A percentile compares a stretch with the other conserved stretches of the same genome.
Evolutionary conservation across 2,113 vertebrate species (phyloP).

Genomic region (Stegostoma tigrinum): DNA sequence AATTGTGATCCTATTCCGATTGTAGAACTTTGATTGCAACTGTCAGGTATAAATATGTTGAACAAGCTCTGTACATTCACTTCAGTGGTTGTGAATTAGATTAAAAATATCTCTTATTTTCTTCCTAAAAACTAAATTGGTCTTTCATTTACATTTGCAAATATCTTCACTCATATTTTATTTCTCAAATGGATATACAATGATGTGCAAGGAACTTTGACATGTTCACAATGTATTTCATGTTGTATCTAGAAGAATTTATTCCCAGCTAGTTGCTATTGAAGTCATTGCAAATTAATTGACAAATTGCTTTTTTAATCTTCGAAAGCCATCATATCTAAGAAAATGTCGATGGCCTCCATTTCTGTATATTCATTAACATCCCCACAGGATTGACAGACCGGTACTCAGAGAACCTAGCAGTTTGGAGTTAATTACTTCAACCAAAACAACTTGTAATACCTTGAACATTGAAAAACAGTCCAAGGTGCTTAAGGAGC

Average conservation of each 20-base stretch:
- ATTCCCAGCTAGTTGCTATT: background rate
- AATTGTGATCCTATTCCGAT: background rate
- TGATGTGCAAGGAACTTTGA: background rate
- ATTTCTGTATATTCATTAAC: background rate
- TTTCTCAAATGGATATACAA: background rate
- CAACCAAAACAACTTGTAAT: background rate
- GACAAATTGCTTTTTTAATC: background rate
- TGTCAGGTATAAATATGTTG: background rate
- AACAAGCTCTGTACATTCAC: background rate
- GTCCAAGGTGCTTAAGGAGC: background rate
- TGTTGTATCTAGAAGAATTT: background rate
- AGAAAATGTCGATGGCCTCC: background rate
- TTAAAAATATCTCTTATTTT: background rate
- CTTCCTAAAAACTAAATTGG: background rate
- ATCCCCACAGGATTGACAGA: background rate
- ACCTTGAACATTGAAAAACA: background rate
- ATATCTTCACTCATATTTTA: background rate
- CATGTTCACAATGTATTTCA: background rate
- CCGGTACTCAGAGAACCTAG: background rate
- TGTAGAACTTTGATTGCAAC: background rate
- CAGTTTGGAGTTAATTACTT: background rate
- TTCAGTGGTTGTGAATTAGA: background rate
- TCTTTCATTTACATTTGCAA: background rate
- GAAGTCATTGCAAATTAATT: background rate
- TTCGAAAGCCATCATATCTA: background rate